These are phyloP conservation scores for Hypothenemus hampei DNA, from an alignment of 1,140 invertebrate genomes.

Conservation along the genomic window DNA sequence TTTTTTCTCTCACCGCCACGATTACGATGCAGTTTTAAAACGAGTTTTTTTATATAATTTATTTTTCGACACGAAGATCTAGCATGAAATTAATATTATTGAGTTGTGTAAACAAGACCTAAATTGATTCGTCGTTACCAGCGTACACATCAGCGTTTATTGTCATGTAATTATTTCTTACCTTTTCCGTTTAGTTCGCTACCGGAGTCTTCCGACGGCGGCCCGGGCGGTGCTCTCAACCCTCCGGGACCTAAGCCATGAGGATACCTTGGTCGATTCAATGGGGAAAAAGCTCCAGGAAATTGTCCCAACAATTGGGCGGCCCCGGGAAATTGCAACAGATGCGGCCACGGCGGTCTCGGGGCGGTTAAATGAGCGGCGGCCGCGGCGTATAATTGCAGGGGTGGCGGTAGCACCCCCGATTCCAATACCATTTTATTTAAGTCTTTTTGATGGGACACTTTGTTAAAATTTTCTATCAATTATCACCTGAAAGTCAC, in stretches of 20 bases:
- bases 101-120: constrained; percentile 14
- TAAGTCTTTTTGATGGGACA: constrained; percentile 28
- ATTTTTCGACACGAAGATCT: not conserved
- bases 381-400: constrained; percentile 43
- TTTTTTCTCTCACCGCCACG: not conserved
- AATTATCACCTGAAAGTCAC: too few species aligned
- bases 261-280: constrained; percentile 41
- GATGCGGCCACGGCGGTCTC: constrained; percentile 44
- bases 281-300: constrained; percentile 40
- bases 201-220: constrained; percentile 44
- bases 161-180: constrained; percentile 19
- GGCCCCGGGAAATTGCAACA: constrained; percentile 43
- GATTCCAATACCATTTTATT: constrained; percentile 44
- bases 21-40: constrained; percentile 3
- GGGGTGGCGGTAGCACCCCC: constrained; percentile 44
- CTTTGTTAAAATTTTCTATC: too few species aligned
- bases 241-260: constrained; percentile 35
- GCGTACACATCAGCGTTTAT: not conserved
- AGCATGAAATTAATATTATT: constrained; percentile 22
- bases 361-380: constrained; percentile 40
- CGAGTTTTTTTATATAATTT: too few species aligned
- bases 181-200: constrained; percentile 46
- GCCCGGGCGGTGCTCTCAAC: constrained; percentile 41
- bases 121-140: constrained; percentile 5
- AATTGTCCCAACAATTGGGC: constrained; percentile 43